Conservation (phyloP, 2,888 invertebrate species). For the Spilarctia lutea region DNA sequence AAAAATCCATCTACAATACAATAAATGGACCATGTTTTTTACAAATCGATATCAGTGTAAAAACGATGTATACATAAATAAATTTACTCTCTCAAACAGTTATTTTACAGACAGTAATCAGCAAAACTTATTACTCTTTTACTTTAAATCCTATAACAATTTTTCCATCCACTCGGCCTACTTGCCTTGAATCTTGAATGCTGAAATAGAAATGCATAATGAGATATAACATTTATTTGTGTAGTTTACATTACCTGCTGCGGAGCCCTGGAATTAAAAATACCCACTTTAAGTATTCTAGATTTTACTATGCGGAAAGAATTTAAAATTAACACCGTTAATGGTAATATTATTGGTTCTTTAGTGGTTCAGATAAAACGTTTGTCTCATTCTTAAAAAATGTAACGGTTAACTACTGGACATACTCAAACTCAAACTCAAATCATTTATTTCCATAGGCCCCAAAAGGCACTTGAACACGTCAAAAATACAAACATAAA, state of each 20-base stretch:
- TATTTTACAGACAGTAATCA: background rate
- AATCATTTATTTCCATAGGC: too few species aligned
- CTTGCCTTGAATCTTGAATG: slow-evolving; percentile 8
- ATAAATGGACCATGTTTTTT: too few species aligned
- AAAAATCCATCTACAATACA: too few species aligned
- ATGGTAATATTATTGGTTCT: background rate
- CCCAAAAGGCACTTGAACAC: too few species aligned
- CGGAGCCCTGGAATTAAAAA: background rate
- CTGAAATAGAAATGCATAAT: slow-evolving; percentile 10
- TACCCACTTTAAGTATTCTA: background rate
- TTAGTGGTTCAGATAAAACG: background rate
- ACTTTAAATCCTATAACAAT: background rate
- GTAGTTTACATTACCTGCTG: background rate
- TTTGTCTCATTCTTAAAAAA: background rate
- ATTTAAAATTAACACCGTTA: background rate
- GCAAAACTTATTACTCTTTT: background rate
- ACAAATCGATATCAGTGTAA: too few species aligned
- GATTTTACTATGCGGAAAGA: background rate
- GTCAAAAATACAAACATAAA: too few species aligned
- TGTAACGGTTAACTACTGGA: too few species aligned
- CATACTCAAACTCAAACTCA: too few species aligned
- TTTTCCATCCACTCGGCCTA: slow-evolving; percentile 28
- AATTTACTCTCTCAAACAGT: too few species aligned
- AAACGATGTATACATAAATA: too few species aligned
- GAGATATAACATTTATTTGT: background rate